Percentiles rank a stretch among this genome's conserved stretches.
phyloP scores from a whole-genome alignment of 1,140 invertebrate genomes.

The Drosophila kanapiae region DNA sequence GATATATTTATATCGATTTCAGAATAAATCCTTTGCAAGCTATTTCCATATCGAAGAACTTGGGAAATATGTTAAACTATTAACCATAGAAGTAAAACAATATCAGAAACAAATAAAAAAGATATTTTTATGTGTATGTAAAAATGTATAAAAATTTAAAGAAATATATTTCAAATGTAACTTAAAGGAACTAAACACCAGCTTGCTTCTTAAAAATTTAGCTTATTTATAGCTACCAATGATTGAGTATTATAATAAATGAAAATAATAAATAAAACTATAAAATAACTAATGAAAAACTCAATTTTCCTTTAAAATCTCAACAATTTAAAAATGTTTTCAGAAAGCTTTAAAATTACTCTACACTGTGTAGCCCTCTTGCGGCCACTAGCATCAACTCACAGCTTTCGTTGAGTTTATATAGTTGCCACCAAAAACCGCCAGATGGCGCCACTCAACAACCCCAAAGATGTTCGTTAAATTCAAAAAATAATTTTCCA shows the following conservation, averaged over 20 bases:
- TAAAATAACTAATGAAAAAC: not conserved
- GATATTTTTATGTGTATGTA: too few species aligned
- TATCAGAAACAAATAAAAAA: too few species aligned
- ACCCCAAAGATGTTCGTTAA: not conserved
- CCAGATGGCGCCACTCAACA: not conserved
- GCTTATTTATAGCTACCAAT: not conserved
- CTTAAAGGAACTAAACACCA: not conserved
- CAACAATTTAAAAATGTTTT: not conserved
- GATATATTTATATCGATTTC: not conserved
- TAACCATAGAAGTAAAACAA: too few species aligned
- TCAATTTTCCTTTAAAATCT: not conserved
- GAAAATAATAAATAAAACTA: not conserved
- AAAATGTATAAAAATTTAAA: not conserved
- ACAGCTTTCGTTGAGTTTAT: not conserved
- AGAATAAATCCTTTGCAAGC: too few species aligned
- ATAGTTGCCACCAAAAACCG: not conserved
- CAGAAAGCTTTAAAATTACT: not conserved
- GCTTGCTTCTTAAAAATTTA: accelerated
- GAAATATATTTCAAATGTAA: not conserved
- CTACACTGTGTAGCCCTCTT: not conserved
- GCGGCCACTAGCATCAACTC: conserved; percentile 1
- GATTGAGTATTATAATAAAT: not conserved
- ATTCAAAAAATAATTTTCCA: not conserved
- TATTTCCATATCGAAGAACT: not conserved
- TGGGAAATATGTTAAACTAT: not conserved